phyloP scores from a whole-genome alignment of 2,113 vertebrate species.

The Festucalex cinctus region DNA sequence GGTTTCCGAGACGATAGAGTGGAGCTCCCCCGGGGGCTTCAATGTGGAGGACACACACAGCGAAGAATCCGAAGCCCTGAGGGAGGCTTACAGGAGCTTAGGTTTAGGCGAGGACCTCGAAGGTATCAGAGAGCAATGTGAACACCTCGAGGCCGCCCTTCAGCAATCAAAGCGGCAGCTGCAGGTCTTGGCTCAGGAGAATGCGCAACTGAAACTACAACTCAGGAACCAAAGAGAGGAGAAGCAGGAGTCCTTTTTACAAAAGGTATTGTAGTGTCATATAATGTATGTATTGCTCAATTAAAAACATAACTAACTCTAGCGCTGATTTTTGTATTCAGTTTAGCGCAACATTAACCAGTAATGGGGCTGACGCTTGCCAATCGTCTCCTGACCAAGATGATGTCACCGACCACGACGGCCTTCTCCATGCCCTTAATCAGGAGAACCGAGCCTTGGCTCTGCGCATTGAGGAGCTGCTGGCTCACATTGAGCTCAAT shows the following conservation, averaged over 20 bases:
- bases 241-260: not conserved
- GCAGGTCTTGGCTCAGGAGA: constrained; percentile 40
- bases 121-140: constrained; percentile 33
- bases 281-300: not conserved
- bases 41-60: constrained; percentile 25
- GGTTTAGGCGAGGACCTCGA: constrained; percentile 42
- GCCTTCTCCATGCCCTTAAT: constrained; percentile 58
- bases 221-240: constrained; percentile 35
- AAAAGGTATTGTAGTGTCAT: not conserved
- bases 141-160: constrained; percentile 26
- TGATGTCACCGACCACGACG: constrained; percentile 23
- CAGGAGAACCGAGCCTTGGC: constrained; percentile 68
- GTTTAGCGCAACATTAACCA: constrained; percentile 1
- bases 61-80: constrained; percentile 28
- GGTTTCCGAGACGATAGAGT: constrained; percentile 27
- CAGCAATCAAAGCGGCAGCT: constrained; percentile 41
- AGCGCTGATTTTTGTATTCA: constrained; percentile 15
- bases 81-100: constrained; percentile 35
- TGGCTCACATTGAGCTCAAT: constrained; percentile 44
- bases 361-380: constrained; percentile 4
- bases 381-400: constrained; percentile 10
- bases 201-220: constrained; percentile 33
- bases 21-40: constrained; percentile 25
- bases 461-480: constrained; percentile 46
- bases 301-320: not conserved